A percentile compares a stretch with the other conserved stretches of the same genome.
phyloP scores from a whole-genome alignment of 2,113 vertebrate genomes.

The Stercorarius parasiticus region DNA sequence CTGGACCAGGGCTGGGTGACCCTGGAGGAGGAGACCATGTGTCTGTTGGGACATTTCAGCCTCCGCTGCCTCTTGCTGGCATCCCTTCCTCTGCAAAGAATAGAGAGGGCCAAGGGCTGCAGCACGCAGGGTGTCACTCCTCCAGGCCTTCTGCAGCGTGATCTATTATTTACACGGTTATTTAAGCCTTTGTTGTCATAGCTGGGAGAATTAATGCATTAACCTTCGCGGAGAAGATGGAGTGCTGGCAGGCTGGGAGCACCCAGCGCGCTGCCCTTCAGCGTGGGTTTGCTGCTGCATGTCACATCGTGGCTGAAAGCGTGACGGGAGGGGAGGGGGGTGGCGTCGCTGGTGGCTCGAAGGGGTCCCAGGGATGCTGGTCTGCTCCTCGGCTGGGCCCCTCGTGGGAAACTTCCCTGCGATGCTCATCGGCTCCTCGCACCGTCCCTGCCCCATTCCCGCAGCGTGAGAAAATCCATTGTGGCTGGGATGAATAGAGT shows the following conservation, averaged over 20 bases:
- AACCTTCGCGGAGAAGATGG: not conserved
- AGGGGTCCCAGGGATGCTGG: not conserved
- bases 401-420: not conserved
- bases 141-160: not conserved
- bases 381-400: not conserved
- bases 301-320: not conserved
- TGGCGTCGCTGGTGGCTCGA: not conserved
- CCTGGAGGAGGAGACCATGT: fast-evolving
- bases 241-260: not conserved
- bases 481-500: not conserved
- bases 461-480: not conserved
- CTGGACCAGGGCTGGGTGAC: not conserved
- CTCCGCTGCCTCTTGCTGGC: not conserved
- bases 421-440: not conserved
- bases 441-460: not conserved
- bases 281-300: not conserved
- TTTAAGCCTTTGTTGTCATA: constrained; percentile 20
- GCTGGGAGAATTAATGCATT: not conserved
- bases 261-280: not conserved
- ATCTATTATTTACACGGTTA: not conserved
- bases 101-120: not conserved
- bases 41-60: not conserved
- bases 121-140: fast-evolving
- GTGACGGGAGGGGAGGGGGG: fast-evolving
- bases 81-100: fast-evolving